These are phyloP conservation scores for Melanogrammus aeglefinus DNA, from an alignment of 2,797 vertebrate genomes.

Conservation along the genomic window DNA sequence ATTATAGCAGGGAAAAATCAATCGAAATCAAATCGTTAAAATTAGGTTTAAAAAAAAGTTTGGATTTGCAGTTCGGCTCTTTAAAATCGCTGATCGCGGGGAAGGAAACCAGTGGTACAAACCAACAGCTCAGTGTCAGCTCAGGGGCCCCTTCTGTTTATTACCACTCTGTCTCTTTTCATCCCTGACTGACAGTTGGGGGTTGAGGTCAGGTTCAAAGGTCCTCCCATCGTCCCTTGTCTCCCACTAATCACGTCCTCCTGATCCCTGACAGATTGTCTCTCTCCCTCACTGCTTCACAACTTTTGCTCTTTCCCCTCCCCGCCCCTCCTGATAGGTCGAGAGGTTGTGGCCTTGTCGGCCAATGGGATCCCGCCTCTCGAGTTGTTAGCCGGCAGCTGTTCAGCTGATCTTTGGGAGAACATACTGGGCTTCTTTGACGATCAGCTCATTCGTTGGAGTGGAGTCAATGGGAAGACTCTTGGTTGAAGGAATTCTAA, in stretches of 20 bases:
- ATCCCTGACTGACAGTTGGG: conserved; percentile 48
- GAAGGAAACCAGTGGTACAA: neutral
- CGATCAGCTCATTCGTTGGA: too few species aligned
- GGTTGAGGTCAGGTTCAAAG: conserved; percentile 37
- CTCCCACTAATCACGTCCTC: conserved; percentile 46
- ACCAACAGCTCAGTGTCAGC: neutral
- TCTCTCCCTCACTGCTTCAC: conserved; percentile 29
- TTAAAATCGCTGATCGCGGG: neutral
- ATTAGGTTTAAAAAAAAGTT: neutral
- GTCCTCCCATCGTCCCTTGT: conserved; percentile 28
- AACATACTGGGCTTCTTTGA: neutral
- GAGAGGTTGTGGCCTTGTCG: conserved; percentile 19
- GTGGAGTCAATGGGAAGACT: too few species aligned
- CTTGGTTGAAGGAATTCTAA: too few species aligned
- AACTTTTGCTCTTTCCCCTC: conserved; percentile 4
- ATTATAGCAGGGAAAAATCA: neutral
- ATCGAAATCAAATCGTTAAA: neutral
- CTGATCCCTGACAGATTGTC: conserved; percentile 40
- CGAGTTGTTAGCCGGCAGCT: neutral
- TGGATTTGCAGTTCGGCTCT: neutral
- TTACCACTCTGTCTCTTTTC: conserved; percentile 31
- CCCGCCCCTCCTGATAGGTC: conserved; percentile 9
- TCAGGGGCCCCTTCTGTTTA: conserved; percentile 17
- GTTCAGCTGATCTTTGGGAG: neutral
- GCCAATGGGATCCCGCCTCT: conserved; percentile 9